A percentile compares a stretch with the other conserved stretches of the same genome.
phyloP scores from a whole-genome alignment of 2,888 invertebrate species.

The Silvanus unidentatus region DNA sequence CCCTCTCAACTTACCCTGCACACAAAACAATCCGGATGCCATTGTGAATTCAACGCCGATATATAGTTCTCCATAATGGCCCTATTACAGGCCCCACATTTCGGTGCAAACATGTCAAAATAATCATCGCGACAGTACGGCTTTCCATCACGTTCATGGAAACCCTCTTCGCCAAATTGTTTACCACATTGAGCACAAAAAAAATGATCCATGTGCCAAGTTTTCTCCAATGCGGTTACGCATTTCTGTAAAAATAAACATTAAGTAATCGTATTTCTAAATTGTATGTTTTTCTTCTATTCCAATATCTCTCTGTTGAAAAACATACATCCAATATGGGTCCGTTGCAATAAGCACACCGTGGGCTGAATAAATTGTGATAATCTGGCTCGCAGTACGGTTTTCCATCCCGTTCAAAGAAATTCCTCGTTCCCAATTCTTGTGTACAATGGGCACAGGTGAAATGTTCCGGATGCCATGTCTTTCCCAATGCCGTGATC shows the following conservation, averaged over 20 bases:
- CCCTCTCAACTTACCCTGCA: slow-evolving; percentile 77
- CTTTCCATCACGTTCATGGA: slow-evolving; percentile 93
- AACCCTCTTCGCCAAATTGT: slow-evolving; percentile 95
- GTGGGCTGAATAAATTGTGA: slow-evolving; percentile 95
- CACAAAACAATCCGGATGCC: slow-evolving; percentile 98
- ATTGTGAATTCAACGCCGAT: slow-evolving; percentile 93
- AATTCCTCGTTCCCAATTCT: slow-evolving; percentile 94
- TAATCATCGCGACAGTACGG: slow-evolving; percentile 95
- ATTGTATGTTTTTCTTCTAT: too few species aligned
- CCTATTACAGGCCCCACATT: slow-evolving; percentile 92
- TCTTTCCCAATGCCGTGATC: slow-evolving; percentile 94
- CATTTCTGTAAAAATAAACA: slow-evolving; percentile 76
- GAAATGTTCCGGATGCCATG: slow-evolving; percentile 99
- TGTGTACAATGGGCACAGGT: slow-evolving; percentile 96
- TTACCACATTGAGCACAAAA: slow-evolving; percentile 97
- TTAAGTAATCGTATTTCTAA: neutral
- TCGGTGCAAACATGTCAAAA: slow-evolving; percentile 96
- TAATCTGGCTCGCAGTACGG: slow-evolving; percentile 99
- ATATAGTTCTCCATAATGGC: slow-evolving; percentile 98
- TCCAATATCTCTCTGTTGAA: too few species aligned
- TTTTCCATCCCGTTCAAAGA: slow-evolving; percentile 94
- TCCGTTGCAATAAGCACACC: slow-evolving; percentile 98
- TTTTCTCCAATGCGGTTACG: slow-evolving; percentile 94
- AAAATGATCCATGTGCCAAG: slow-evolving; percentile 99
- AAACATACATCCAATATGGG: slow-evolving; percentile 98